phyloP scores from a whole-genome alignment of 2,113 vertebrate genomes.

The Hystrix brachyura region DNA sequence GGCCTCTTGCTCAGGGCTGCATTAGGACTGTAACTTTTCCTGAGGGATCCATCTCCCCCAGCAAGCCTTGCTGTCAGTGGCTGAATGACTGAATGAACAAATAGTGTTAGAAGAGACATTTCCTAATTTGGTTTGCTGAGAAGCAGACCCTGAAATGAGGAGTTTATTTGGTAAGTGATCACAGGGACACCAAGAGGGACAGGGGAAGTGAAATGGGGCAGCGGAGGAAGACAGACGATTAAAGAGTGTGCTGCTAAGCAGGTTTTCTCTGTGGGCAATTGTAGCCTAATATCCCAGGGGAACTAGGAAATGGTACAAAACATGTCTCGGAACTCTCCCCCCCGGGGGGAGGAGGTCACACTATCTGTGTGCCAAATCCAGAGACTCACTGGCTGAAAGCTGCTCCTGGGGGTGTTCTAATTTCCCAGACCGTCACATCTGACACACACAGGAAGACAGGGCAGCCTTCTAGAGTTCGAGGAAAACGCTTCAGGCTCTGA shows the following conservation, averaged over 20 bases:
- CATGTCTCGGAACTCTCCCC: background rate
- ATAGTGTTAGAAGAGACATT: background rate
- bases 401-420: background rate
- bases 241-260: background rate
- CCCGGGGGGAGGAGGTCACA: background rate
- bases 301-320: slow-evolving; percentile 3
- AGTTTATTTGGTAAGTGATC: background rate
- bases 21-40: background rate
- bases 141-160: background rate
- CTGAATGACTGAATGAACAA: background rate
- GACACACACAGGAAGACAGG: background rate
- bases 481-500: slow-evolving; percentile 11
- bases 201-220: background rate
- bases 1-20: background rate
- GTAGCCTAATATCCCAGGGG: background rate
- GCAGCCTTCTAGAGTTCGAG: background rate
- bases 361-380: background rate
- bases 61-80: background rate
- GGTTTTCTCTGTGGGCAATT: background rate
- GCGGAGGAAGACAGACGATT: background rate
- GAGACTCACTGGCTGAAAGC: background rate
- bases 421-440: slow-evolving; percentile 1
- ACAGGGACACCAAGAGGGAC: background rate
- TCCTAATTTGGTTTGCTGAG: background rate
- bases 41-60: too few species aligned